Evolutionary conservation across 2,888 invertebrate genomes (phyloP), one percentile per base, ranked within the genome.

Genomic region (Volucella zonaria): DNA sequence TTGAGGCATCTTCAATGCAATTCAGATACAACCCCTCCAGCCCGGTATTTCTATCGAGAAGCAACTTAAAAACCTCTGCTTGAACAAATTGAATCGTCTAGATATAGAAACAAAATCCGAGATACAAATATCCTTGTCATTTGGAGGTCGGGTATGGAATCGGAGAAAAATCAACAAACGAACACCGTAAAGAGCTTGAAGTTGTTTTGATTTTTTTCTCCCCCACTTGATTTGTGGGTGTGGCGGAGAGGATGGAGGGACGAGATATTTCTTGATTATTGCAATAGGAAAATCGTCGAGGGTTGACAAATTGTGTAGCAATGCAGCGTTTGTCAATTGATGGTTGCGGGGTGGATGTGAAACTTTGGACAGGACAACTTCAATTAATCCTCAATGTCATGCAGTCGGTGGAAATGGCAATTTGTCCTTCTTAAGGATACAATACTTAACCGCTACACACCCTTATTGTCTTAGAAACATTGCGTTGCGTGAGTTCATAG

Each of bases 321-420:
- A 4, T 40, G 52, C 42, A 42, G 12, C 12, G 12, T 8, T 51
- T 66, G 40, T 18, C 40, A 15, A 42, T 18, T 42, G 18, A 18
- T 14, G 14, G 14, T 47, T 40, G 56, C 9, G 42, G 9, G 0
- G 15, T 18, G 51, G 59, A 40, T 59, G 47, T n/a, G 43, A 40
- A 66, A 56, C 23, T 64, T 14, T 40, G 54, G 56, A 42, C 52
- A 23, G 61, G 52, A 40, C 52, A 47, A 61, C 76, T 51, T 45
- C 61, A 59, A 68, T 68, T 68, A 68, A 76, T 76, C 68, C 52
- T 54, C 43, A 40, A 45, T 59, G 52, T n/a, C 61, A 18, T 76
- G 59, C 51, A 6, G 76, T 6, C 43, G 52, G 14, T 45, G 66
- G 31, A 59, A 42, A 38, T 15, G 56, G 58, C 43, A 58, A 76